phyloP scores from a whole-genome alignment of 2,888 invertebrate genomes.

The Patella caerulea region DNA sequence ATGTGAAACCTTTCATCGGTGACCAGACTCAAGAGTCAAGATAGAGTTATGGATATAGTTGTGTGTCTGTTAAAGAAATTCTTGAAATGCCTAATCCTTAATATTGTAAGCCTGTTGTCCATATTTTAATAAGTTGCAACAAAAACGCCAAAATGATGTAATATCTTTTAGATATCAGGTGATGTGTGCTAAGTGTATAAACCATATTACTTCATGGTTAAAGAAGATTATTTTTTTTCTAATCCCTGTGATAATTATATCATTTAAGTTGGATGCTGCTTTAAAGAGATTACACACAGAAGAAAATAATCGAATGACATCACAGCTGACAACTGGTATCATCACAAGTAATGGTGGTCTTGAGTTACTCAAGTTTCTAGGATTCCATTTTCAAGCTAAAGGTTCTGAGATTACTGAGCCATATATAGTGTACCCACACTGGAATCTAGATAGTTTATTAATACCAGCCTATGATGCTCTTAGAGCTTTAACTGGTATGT shows the following conservation, averaged over 20 bases:
- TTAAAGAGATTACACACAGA: slow-evolving; percentile 63
- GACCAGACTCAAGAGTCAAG: too few species aligned
- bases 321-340: slow-evolving; percentile 45
- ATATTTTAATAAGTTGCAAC: not conserved
- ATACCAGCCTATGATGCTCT: slow-evolving; percentile 63
- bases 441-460: slow-evolving; percentile 64
- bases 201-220: too few species aligned
- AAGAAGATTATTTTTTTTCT: too few species aligned
- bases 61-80: too few species aligned
- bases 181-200: too few species aligned
- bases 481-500: slow-evolving; percentile 52
- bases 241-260: not conserved
- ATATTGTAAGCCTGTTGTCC: too few species aligned
- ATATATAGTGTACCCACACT: slow-evolving; percentile 66
- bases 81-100: too few species aligned
- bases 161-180: too few species aligned
- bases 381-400: slow-evolving; percentile 66
- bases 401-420: slow-evolving; percentile 51
- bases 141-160: too few species aligned
- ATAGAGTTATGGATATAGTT: too few species aligned
- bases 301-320: slow-evolving; percentile 58
- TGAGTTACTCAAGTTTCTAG: slow-evolving; percentile 60
- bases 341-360: slow-evolving; percentile 45
- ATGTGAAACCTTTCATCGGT: too few species aligned
- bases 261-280: slow-evolving; percentile 59